These are phyloP conservation scores for Sebastes fasciatus DNA, from an alignment of 2,113 vertebrate species.

Conservation along the genomic window DNA sequence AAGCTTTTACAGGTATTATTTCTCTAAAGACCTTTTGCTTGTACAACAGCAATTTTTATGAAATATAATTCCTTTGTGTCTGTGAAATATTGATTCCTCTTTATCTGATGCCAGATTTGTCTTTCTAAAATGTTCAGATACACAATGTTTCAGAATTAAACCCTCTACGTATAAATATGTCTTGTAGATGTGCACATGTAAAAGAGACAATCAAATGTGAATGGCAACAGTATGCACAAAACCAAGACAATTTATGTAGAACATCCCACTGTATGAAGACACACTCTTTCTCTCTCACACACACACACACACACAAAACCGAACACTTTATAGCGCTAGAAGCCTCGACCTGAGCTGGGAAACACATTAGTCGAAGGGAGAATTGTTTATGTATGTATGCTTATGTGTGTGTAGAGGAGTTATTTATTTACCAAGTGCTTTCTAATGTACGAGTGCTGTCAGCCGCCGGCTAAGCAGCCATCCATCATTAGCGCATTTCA, in stretches of 20 bases:
- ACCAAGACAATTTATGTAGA: neutral
- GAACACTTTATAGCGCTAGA: slow-evolving; percentile 5
- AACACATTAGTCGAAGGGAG: slow-evolving; percentile 57
- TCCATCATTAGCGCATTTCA: slow-evolving; percentile 78
- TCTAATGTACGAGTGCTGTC: slow-evolving; percentile 80
- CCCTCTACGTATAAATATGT: neutral
- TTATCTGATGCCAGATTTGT: slow-evolving; percentile 8
- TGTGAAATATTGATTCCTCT: slow-evolving; percentile 31
- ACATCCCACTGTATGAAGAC: neutral
- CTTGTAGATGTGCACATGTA: neutral
- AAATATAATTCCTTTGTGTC: slow-evolving; percentile 28
- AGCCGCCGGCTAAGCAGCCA: slow-evolving; percentile 68
- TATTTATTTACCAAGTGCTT: slow-evolving; percentile 80
- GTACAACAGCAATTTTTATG: slow-evolving; percentile 5
- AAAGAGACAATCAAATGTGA: neutral
- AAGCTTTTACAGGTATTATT: slow-evolving; percentile 38
- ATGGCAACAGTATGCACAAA: neutral
- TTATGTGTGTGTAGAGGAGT: slow-evolving; percentile 32
- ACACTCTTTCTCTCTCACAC: slow-evolving; percentile 2
- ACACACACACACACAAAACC: neutral
- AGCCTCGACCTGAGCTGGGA: slow-evolving; percentile 61
- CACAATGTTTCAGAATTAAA: slow-evolving; percentile 2
- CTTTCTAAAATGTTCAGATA: neutral
- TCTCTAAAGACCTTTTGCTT: slow-evolving; percentile 37
- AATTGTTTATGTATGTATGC: slow-evolving; percentile 32